phyloP scores from a whole-genome alignment of 2,113 vertebrate species.

The Salvelinus alpinus region DNA sequence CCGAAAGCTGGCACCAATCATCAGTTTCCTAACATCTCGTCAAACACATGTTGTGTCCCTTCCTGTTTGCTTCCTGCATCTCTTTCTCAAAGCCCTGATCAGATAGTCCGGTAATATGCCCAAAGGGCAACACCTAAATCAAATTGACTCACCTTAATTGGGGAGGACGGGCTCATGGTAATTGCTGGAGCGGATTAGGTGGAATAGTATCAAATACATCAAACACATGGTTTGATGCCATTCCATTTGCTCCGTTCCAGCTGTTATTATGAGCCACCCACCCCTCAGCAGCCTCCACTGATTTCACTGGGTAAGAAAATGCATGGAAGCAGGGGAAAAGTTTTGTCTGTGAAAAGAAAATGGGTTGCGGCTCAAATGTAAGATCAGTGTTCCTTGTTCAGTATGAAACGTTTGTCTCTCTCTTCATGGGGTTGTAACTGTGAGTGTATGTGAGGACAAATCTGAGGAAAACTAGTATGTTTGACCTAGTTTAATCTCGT shows the following conservation, averaged over 20 bases:
- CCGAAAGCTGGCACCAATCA: constrained; percentile 18
- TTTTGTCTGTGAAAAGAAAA: constrained; percentile 7
- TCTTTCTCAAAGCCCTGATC: constrained; percentile 26
- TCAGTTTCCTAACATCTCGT: constrained; percentile 21
- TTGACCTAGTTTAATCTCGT: constrained; percentile 5
- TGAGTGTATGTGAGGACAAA: constrained; percentile 10
- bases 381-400: constrained; percentile 5
- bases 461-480: constrained; percentile 3
- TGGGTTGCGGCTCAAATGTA: constrained; percentile 22
- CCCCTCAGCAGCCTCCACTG: no score
- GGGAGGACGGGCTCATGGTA: no score
- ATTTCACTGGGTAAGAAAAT: constrained; percentile 24
- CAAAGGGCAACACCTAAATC: constrained; percentile 14
- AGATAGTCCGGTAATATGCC: constrained; percentile 18
- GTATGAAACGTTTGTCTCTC: constrained; percentile 17
- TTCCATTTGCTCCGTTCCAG: no score
- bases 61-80: constrained; percentile 29
- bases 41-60: constrained; percentile 19
- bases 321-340: constrained; percentile 12
- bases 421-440: constrained; percentile 3
- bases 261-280: no score
- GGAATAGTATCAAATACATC: no score
- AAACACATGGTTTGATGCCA: no score
- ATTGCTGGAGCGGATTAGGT: no score
- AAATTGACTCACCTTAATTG: neutral